A percentile compares a stretch with the other conserved stretches of the same genome.
Conservation (phyloP, 1,140 invertebrate species). For the Papilio helenus region DNA sequence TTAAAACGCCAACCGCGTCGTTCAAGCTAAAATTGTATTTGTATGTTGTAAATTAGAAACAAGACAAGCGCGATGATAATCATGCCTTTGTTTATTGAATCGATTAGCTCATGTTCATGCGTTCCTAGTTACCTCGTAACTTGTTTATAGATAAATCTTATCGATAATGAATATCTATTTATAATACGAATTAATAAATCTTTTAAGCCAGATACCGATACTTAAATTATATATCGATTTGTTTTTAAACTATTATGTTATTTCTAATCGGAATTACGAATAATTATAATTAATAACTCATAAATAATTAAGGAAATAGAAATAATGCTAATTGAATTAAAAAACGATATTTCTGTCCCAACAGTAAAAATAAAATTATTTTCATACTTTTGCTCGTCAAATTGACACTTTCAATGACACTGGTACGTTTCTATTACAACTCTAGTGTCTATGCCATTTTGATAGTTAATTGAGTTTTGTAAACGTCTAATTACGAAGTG, state of each 20-base stretch:
- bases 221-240: slow-evolving; percentile 25
- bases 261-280: not conserved
- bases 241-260: not conserved
- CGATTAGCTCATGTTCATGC: slow-evolving; percentile 62
- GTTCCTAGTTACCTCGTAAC: slow-evolving; percentile 47
- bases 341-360: too few relatives aligned
- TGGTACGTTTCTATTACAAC: too few relatives aligned
- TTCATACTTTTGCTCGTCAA: too few relatives aligned
- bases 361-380: too few relatives aligned
- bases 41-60: slow-evolving; percentile 49
- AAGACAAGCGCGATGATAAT: slow-evolving; percentile 50
- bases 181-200: slow-evolving; percentile 35
- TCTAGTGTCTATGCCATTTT: not conserved
- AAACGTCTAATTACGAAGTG: not conserved
- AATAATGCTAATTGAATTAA: not conserved
- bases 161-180: slow-evolving; percentile 52
- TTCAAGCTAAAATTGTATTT: slow-evolving; percentile 12
- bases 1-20: not conserved
- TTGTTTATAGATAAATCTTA: slow-evolving; percentile 50
- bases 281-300: not conserved
- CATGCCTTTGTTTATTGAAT: slow-evolving; percentile 54
- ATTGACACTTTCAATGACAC: too few relatives aligned
- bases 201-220: not conserved
- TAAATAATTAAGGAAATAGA: not conserved
- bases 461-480: not conserved